Percentiles rank a stretch among this genome's conserved stretches.
These are phyloP conservation scores for Synanthedon vespiformis DNA, from an alignment of 2,888 invertebrate species.

Conservation along the genomic window DNA sequence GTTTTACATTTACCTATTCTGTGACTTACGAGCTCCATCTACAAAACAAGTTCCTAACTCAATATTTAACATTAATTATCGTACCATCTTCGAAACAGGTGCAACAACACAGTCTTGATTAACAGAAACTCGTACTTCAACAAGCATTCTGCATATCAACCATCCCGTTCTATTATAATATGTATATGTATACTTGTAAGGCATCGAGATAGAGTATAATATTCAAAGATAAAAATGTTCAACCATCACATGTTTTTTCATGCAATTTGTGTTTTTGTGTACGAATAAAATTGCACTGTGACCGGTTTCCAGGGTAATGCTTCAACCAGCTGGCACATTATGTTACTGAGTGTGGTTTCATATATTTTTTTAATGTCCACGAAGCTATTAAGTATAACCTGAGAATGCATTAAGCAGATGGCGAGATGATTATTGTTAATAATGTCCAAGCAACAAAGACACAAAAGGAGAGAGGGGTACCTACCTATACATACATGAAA, in stretches of 20 bases:
- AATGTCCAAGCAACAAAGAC: neutral
- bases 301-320: conserved; percentile 1
- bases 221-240: too few relatives aligned
- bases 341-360: neutral
- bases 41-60: neutral
- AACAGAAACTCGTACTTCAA: neutral
- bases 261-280: conserved; percentile 9
- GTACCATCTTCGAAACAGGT: conserved; percentile 6
- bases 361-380: neutral
- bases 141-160: too few relatives aligned
- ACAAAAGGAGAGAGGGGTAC: neutral
- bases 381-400: conserved; percentile 1
- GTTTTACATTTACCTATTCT: too few relatives aligned
- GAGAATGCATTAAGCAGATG: conserved; percentile 1
- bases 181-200: too few relatives aligned
- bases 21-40: neutral
- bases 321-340: conserved; percentile 4
- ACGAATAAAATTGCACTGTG: conserved; percentile 4
- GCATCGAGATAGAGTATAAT: too few relatives aligned
- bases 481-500: too few relatives aligned
- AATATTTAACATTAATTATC: conserved; percentile 1
- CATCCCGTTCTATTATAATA: too few relatives aligned
- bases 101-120: conserved; percentile 1
- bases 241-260: neutral
- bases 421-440: neutral